Percentiles rank a stretch among this genome's conserved stretches.
Evolutionary conservation across 1,140 invertebrate species (phyloP).

Genomic region (Agraylea sexmaculata): DNA sequence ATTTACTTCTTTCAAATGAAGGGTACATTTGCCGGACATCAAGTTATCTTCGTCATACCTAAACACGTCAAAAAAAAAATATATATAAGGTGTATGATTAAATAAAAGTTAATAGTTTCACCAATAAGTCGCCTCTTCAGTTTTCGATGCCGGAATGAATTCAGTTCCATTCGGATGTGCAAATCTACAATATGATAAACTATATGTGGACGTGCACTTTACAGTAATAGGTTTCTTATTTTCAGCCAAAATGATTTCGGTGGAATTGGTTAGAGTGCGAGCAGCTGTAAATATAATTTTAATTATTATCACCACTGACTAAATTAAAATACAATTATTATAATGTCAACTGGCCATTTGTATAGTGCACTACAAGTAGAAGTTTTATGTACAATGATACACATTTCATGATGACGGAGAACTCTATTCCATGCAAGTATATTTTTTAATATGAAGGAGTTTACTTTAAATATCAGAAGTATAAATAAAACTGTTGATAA

Average conservation of each 20-base stretch:
- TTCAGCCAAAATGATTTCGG: slow-evolving; percentile 26
- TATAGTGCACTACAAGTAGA: no score
- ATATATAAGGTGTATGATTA: neutral
- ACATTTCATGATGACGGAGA: no score
- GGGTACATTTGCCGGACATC: slow-evolving; percentile 30
- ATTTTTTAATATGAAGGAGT: no score
- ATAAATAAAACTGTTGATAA: no score
- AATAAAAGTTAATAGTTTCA: slow-evolving; percentile 7
- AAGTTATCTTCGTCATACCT: slow-evolving; percentile 31
- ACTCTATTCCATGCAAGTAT: no score
- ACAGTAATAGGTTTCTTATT: slow-evolving; percentile 24
- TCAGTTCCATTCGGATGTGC: slow-evolving; percentile 34
- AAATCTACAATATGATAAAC: slow-evolving; percentile 34
- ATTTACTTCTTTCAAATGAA: slow-evolving; percentile 26
- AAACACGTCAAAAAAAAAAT: slow-evolving; percentile 1
- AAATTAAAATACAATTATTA: no score
- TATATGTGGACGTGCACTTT: slow-evolving; percentile 25
- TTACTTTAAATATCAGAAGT: no score
- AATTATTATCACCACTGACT: no score
- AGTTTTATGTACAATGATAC: no score
- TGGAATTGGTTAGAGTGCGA: no score
- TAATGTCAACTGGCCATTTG: no score
- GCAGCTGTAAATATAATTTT: no score
- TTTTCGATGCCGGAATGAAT: slow-evolving; percentile 24
- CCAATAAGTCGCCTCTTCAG: slow-evolving; percentile 9